Percentiles rank a stretch among this genome's conserved stretches.
Evolutionary conservation across 1,140 invertebrate genomes (phyloP).

Genomic region (Stratiolaelaps scimitus): DNA sequence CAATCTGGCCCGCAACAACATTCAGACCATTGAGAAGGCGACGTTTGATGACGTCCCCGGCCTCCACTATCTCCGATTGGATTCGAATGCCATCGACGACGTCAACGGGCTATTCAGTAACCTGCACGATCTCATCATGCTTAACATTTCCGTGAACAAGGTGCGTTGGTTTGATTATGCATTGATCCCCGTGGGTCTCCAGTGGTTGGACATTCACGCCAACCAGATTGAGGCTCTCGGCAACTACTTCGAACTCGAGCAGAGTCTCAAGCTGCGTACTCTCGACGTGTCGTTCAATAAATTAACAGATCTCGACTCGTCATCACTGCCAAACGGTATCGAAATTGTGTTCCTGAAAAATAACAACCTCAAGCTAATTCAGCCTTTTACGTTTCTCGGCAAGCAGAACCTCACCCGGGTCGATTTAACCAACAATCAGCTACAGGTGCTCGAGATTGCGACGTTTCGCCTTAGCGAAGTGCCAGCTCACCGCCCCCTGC

Average conservation of each 20-base stretch:
- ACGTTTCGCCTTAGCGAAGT: constrained; percentile 58
- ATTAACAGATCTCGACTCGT: constrained; percentile 56
- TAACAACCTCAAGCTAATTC: constrained; percentile 61
- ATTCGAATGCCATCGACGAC: constrained; percentile 67
- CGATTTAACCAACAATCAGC: constrained; percentile 69
- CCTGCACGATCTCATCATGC: constrained; percentile 64
- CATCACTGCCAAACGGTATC: constrained; percentile 58
- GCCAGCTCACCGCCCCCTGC: constrained; percentile 48
- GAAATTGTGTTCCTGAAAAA: constrained; percentile 66
- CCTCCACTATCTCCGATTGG: constrained; percentile 68
- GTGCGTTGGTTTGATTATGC: constrained; percentile 79
- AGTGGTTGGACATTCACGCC: constrained; percentile 77
- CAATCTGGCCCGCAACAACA: constrained; percentile 71
- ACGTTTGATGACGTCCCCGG: constrained; percentile 63
- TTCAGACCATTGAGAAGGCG: constrained; percentile 61
- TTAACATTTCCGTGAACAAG: constrained; percentile 81
- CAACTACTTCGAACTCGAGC: constrained; percentile 64
- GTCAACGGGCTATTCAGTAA: constrained; percentile 70
- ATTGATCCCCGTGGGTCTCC: constrained; percentile 60
- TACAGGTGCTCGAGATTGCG: constrained; percentile 63
- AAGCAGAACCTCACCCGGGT: constrained; percentile 67
- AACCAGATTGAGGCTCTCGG: constrained; percentile 68
- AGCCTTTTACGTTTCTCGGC: constrained; percentile 65
- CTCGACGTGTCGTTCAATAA: constrained; percentile 69
- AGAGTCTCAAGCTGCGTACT: constrained; percentile 57